Conservation (phyloP, 2,888 invertebrate species). For the Alentia gelatinosa region DNA sequence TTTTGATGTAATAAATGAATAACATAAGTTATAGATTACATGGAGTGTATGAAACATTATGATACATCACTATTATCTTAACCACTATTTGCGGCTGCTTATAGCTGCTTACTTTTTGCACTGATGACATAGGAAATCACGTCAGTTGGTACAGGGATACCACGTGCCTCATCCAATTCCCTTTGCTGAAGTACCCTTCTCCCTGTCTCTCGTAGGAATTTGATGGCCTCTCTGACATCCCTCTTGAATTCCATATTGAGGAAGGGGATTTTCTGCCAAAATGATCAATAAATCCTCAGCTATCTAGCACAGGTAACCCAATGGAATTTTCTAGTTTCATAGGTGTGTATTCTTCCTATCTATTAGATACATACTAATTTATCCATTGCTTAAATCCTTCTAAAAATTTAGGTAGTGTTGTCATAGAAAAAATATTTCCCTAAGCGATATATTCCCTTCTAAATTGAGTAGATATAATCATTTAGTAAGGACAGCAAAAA, state of each 20-base stretch:
- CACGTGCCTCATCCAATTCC: neutral
- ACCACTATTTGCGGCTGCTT: neutral
- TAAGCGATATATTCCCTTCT: neutral
- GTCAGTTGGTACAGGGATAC: conserved; percentile 49
- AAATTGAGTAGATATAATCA: neutral
- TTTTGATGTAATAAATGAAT: too few species aligned
- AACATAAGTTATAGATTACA: too few species aligned
- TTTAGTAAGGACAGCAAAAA: neutral
- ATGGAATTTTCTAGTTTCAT: neutral
- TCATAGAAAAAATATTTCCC: neutral
- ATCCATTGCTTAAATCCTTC: neutral
- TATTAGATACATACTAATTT: neutral
- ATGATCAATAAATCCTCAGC: too few species aligned
- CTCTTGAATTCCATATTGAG: neutral
- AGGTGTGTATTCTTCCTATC: neutral
- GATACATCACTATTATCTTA: neutral
- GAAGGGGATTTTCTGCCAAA: neutral
- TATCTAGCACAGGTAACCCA: too few species aligned
- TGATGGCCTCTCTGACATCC: neutral
- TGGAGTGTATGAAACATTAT: too few species aligned
- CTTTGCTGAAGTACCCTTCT: conserved; percentile 20
- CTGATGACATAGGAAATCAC: conserved; percentile 11
- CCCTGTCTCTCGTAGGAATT: conserved; percentile 48
- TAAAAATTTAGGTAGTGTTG: neutral
- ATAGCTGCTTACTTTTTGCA: neutral